Percentiles rank a stretch among this genome's conserved stretches.
Evolutionary conservation across 2,888 invertebrate species (phyloP).

Genomic region (Scaeva pyrastri): DNA sequence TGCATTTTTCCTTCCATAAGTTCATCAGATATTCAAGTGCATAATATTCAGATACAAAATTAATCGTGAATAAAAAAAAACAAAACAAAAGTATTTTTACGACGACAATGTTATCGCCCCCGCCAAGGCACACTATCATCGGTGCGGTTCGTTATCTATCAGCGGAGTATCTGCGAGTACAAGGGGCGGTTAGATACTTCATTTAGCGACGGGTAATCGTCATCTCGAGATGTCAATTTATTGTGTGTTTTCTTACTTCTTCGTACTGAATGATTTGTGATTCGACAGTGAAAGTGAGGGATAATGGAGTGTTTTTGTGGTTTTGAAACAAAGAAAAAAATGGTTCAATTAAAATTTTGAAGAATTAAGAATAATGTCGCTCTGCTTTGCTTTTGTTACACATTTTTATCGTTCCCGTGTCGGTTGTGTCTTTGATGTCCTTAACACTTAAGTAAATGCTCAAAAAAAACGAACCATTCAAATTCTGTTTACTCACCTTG

Average conservation of each 20-base stretch:
- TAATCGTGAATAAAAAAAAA: neutral
- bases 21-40: neutral
- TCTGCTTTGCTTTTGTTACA: constrained; percentile 21
- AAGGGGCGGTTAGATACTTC: constrained; percentile 26
- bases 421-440: neutral
- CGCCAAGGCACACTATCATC: neutral
- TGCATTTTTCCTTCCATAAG: neutral
- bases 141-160: constrained; percentile 9
- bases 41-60: constrained; percentile 25
- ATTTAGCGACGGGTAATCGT: constrained; percentile 25
- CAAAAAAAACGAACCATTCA: neutral
- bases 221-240: neutral
- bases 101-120: neutral
- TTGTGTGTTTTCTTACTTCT: neutral
- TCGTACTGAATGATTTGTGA: neutral
- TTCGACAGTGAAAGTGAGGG: neutral
- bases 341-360: neutral
- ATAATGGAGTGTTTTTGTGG: neutral
- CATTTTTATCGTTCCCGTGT: neutral
- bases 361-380: neutral
- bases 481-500: constrained; percentile 1
- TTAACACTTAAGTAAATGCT: constrained; percentile 6
- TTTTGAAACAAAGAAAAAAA: too few species aligned
- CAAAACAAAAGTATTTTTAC: neutral
- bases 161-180: neutral